These are phyloP conservation scores for Aptenodytes forsteri DNA, from an alignment of 2,113 vertebrate species.

Conservation along the genomic window DNA sequence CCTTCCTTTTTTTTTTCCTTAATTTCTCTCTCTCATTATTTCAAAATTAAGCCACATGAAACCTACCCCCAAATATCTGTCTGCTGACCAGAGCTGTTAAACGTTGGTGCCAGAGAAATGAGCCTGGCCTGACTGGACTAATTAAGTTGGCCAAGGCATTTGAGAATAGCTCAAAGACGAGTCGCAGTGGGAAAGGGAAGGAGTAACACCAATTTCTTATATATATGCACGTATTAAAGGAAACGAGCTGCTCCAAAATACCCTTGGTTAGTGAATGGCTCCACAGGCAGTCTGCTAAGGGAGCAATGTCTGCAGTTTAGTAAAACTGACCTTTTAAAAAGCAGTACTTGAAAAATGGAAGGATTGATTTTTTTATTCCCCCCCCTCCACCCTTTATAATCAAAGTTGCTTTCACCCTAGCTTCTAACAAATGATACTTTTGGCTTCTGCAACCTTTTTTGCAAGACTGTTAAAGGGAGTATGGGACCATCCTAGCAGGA, in stretches of 20 bases:
- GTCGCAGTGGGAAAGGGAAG: not conserved
- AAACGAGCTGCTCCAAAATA: slow-evolving; percentile 1
- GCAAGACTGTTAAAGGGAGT: not conserved
- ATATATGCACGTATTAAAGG: not conserved
- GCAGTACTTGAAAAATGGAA: not conserved
- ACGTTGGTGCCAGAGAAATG: not conserved
- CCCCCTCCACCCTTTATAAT: not conserved
- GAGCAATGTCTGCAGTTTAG: not conserved
- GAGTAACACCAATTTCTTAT: not conserved
- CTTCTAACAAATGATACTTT: not conserved
- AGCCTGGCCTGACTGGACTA: not conserved
- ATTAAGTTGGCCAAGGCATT: not conserved
- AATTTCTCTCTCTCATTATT: not conserved
- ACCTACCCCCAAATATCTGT: not conserved
- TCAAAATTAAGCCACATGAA: not conserved
- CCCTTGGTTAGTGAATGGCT: not conserved
- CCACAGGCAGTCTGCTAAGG: not conserved
- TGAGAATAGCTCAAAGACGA: not conserved
- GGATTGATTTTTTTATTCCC: not conserved
- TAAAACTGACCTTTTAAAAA: not conserved
- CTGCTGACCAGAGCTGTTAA: not conserved
- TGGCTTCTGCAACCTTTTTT: not conserved
- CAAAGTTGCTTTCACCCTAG: not conserved
- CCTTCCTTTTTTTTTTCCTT: not conserved
- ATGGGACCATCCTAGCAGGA: not conserved